A percentile compares a stretch with the other conserved stretches of the same genome.
Conservation (phyloP, 2,113 vertebrate genomes). For the Drymodes brunneopygia region DNA sequence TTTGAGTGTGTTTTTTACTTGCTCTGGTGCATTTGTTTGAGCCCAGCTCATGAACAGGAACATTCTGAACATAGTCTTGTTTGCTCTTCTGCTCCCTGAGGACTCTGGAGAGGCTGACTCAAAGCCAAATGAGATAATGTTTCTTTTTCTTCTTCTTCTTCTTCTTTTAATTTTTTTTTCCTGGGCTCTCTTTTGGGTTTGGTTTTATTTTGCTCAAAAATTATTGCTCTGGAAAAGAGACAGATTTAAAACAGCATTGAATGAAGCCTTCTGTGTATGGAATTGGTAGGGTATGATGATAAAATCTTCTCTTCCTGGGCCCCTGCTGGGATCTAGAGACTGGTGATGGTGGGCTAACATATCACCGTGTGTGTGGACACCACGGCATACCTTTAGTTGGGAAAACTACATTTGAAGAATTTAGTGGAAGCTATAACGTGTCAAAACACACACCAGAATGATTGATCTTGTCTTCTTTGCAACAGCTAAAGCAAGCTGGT, state of each 20-base stretch:
- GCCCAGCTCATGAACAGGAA: neutral
- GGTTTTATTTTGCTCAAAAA: neutral
- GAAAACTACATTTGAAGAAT: neutral
- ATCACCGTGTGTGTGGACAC: accelerated
- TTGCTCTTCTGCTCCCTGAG: constrained; percentile 43
- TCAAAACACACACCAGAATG: neutral
- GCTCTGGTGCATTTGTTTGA: constrained; percentile 21
- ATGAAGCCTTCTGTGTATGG: neutral
- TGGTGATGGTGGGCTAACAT: neutral
- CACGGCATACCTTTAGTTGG: accelerated
- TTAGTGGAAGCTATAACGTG: neutral
- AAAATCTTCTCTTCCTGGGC: neutral
- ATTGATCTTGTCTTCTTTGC: neutral
- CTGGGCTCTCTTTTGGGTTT: neutral
- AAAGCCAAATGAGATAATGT: constrained; percentile 63
- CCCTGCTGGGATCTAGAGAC: neutral
- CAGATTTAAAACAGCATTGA: accelerated
- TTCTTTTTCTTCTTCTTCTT: neutral
- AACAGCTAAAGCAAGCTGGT: neutral
- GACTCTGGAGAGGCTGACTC: constrained; percentile 60
- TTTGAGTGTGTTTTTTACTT: constrained; percentile 5
- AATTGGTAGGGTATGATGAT: neutral
- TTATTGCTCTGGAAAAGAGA: neutral
- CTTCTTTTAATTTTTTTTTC: accelerated
- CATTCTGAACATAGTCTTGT: constrained; percentile 23